These are phyloP conservation scores for Sphenopsis melanotis DNA, from an alignment of 2,797 vertebrate species.

Conservation along the genomic window DNA sequence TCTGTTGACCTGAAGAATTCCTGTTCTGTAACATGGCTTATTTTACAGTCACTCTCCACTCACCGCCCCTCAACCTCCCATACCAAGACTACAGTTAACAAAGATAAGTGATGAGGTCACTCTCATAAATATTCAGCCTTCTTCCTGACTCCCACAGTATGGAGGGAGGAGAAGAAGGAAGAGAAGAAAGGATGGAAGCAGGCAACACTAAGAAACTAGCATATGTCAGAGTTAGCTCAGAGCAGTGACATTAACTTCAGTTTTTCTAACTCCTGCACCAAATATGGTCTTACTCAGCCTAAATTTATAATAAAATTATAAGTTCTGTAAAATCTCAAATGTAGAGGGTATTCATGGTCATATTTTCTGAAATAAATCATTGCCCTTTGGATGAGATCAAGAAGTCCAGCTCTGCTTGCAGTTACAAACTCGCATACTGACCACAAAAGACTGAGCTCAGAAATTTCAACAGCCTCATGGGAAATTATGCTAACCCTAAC, in stretches of 20 bases:
- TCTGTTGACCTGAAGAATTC: not conserved
- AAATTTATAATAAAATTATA: not conserved
- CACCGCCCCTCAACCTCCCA: not conserved
- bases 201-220: not conserved
- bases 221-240: not conserved
- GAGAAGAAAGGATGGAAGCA: not conserved
- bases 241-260: not conserved
- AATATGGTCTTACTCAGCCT: not conserved
- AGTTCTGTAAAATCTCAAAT: not conserved
- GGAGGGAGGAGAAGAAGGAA: not conserved
- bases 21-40: not conserved
- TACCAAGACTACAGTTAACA: not conserved
- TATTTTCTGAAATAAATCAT: not conserved
- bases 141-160: not conserved
- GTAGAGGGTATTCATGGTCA: rapidly evolving
- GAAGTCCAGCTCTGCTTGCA: not conserved
- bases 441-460: not conserved
- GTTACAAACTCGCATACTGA: not conserved
- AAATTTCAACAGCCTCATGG: not conserved
- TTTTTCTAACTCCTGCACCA: not conserved
- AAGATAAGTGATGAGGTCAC: not conserved
- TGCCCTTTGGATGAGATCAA: not conserved
- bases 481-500: not conserved
- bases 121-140: not conserved
- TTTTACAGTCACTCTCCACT: not conserved